A percentile compares a stretch with the other conserved stretches of the same genome.
These are phyloP conservation scores for Aproaerema taeniolella DNA, from an alignment of 2,888 invertebrate genomes.

Conservation along the genomic window DNA sequence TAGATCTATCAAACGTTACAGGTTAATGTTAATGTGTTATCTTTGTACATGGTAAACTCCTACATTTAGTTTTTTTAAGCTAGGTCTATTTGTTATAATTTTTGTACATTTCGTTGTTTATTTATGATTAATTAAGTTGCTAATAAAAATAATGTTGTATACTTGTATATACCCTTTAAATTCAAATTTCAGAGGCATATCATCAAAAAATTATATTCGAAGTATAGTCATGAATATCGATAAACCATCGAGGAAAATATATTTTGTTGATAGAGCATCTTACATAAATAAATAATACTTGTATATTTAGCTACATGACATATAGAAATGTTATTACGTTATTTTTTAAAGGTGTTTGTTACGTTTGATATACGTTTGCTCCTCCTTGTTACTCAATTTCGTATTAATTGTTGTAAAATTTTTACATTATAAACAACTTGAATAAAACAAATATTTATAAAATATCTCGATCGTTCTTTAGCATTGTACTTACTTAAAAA, in stretches of 20 bases:
- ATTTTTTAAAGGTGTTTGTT: too few relatives aligned
- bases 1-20: too few relatives aligned
- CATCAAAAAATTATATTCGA: slow-evolving; percentile 37
- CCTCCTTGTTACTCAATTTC: not conserved
- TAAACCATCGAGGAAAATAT: not conserved
- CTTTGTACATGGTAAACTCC: too few relatives aligned
- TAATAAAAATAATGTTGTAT: too few relatives aligned
- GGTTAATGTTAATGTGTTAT: too few relatives aligned
- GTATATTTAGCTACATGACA: too few relatives aligned
- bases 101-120: too few relatives aligned
- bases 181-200: slow-evolving; percentile 65
- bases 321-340: too few relatives aligned
- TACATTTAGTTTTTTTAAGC: too few relatives aligned
- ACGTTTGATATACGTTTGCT: not conserved
- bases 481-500: slow-evolving; percentile 23
- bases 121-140: too few relatives aligned
- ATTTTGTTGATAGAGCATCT: not conserved
- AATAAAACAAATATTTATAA: slow-evolving; percentile 57
- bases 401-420: slow-evolving; percentile 67
- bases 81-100: too few relatives aligned
- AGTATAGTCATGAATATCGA: slow-evolving; percentile 19
- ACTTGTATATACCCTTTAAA: slow-evolving; percentile 49
- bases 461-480: slow-evolving; percentile 52
- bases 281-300: not conserved
- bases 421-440: slow-evolving; percentile 69